Evolutionary conservation across 2,888 invertebrate genomes (phyloP).

Genomic region (Sphaerophoria rueppellii): DNA sequence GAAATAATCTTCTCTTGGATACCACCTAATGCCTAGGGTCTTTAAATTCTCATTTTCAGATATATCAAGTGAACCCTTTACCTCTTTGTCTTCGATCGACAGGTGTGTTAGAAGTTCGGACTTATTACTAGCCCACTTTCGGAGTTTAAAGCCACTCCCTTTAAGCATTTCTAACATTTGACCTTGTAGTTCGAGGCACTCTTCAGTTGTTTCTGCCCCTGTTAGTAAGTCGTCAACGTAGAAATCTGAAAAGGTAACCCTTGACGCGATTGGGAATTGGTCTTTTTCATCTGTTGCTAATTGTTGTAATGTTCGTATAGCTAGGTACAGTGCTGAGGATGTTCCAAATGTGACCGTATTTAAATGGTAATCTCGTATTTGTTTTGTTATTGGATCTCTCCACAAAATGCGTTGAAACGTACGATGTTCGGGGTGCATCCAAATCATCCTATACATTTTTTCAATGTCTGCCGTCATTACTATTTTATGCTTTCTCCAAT

Average conservation of each 20-base stretch:
- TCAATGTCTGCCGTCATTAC: background rate
- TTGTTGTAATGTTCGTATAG: background rate
- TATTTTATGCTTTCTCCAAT: slow-evolving; percentile 1
- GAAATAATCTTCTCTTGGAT: background rate
- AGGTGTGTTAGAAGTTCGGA: background rate
- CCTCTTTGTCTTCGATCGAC: background rate
- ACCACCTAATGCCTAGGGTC: slow-evolving; percentile 3
- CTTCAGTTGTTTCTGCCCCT: background rate
- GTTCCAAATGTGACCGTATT: no score
- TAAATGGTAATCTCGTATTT: no score
- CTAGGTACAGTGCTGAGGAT: no score
- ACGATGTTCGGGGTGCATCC: slow-evolving; percentile 10
- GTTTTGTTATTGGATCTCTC: no score
- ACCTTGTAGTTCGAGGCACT: background rate
- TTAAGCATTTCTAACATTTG: background rate
- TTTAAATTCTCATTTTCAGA: background rate
- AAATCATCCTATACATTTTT: slow-evolving; percentile 10
- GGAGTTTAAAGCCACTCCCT: background rate
- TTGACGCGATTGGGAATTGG: background rate
- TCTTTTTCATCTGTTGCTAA: background rate
- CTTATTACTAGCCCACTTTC: slow-evolving; percentile 2
- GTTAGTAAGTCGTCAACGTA: no score
- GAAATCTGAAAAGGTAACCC: background rate
- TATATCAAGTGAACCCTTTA: background rate
- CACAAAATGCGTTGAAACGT: background rate